phyloP scores from a whole-genome alignment of 2,113 vertebrate species.

The Pithys albifrons region DNA sequence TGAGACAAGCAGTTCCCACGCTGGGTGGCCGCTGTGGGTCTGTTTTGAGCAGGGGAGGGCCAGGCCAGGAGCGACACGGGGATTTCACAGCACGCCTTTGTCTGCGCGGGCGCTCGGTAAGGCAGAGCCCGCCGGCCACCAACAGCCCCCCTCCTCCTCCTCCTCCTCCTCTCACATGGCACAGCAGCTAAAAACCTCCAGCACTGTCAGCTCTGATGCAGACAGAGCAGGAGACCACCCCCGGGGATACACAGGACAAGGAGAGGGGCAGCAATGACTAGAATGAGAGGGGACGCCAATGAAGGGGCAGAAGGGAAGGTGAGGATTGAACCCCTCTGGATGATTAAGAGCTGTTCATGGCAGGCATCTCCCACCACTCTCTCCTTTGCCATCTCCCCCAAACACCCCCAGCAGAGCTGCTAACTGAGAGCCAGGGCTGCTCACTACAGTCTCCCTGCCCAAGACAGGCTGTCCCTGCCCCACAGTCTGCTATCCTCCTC shows the following conservation, averaged over 20 bases:
- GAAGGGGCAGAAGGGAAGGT: not conserved
- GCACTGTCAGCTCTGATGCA: rapidly evolving
- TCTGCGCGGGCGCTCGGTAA: rapidly evolving
- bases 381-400: not conserved
- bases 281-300: not conserved
- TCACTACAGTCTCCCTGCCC: not conserved
- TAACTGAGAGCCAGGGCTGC: not conserved
- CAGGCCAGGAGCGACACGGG: not conserved
- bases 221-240: not conserved
- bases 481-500: not conserved
- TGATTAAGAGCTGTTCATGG: not conserved
- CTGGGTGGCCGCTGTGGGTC: not conserved
- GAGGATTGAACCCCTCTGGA: not conserved
- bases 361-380: not conserved
- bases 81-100: not conserved
- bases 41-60: not conserved
- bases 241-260: not conserved
- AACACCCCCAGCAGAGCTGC: not conserved
- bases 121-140: not conserved
- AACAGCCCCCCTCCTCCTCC: not conserved
- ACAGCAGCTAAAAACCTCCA: rapidly evolving
- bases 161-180: not conserved
- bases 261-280: not conserved
- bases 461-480: not conserved
- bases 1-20: not conserved